Conservation (phyloP, 2,888 invertebrate species). For the Volucella inflata region DNA sequence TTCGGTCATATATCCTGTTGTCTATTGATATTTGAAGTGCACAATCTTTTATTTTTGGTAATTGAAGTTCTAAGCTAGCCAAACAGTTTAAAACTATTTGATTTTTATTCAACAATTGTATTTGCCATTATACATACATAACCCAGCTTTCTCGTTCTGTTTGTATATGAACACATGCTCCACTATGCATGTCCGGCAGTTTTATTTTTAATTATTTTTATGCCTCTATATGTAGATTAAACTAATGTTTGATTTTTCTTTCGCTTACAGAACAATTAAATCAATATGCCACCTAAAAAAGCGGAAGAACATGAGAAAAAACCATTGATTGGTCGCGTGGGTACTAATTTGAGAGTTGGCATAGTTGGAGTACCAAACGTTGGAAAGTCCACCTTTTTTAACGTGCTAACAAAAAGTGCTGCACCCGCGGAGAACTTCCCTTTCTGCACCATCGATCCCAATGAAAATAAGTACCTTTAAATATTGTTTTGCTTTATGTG, state of each 20-base stretch:
- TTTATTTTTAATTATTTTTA: not conserved
- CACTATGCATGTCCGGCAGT: constrained; percentile 2
- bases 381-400: constrained; percentile 99
- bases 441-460: constrained; percentile 99
- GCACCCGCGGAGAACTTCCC: constrained; percentile 99
- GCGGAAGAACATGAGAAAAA: constrained; percentile 94
- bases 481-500: constrained; percentile 52
- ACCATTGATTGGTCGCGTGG: constrained; percentile 96
- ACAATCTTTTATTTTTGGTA: constrained; percentile 25
- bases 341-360: constrained; percentile 97
- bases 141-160: constrained; percentile 23
- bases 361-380: constrained; percentile 97
- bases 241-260: not conserved
- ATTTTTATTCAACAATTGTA: not conserved
- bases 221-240: not conserved
- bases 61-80: not conserved
- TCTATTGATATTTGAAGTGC: constrained; percentile 17
- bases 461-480: constrained; percentile 97
- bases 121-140: constrained; percentile 18
- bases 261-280: constrained; percentile 24
- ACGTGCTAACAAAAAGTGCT: constrained; percentile 98
- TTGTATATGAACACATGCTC: not conserved
- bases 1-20: not conserved
- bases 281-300: constrained; percentile 90
- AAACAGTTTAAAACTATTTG: no score